Percentiles rank a stretch among this genome's conserved stretches.
Conservation (phyloP, 2,888 invertebrate genomes). For the Drosophila pegasa region DNA sequence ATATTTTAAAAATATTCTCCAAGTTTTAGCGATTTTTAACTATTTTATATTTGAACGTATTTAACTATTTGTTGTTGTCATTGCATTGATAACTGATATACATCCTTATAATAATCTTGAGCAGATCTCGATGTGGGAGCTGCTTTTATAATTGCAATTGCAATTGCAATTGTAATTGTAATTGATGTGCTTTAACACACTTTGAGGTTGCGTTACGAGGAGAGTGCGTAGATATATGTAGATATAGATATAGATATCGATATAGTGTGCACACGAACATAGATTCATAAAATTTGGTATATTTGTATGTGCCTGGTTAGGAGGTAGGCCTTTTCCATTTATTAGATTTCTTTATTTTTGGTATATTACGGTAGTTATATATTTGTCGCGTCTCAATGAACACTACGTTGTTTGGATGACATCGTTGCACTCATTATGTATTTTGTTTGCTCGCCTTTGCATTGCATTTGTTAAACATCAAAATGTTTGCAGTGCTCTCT, state of each 20-base stretch:
- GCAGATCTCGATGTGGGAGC: constrained; percentile 3
- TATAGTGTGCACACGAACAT: constrained; percentile 17
- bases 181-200: constrained; percentile 26
- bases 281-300: constrained; percentile 24
- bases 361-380: constrained; percentile 10
- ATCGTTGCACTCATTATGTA: not conserved
- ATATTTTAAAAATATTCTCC: not conserved
- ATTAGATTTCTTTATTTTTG: constrained; percentile 23
- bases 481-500: constrained; percentile 40
- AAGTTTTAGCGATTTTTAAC: not conserved
- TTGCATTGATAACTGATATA: not conserved
- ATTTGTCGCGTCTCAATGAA: constrained; percentile 8
- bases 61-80: not conserved
- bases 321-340: constrained; percentile 42
- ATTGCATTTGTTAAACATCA: constrained; percentile 25
- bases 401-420: not conserved
- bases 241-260: too few relatives aligned
- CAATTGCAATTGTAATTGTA: too few relatives aligned
- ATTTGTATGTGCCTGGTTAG: constrained; percentile 21
- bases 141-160: too few relatives aligned
- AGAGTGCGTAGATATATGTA: constrained; percentile 55
- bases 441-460: constrained; percentile 17
- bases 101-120: not conserved
- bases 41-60: constrained; percentile 6
- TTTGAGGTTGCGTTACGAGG: constrained; percentile 77